Base-by-base conservation (phyloP, 2,797 vertebrate genomes). In the Myotis planiceps region DNA sequence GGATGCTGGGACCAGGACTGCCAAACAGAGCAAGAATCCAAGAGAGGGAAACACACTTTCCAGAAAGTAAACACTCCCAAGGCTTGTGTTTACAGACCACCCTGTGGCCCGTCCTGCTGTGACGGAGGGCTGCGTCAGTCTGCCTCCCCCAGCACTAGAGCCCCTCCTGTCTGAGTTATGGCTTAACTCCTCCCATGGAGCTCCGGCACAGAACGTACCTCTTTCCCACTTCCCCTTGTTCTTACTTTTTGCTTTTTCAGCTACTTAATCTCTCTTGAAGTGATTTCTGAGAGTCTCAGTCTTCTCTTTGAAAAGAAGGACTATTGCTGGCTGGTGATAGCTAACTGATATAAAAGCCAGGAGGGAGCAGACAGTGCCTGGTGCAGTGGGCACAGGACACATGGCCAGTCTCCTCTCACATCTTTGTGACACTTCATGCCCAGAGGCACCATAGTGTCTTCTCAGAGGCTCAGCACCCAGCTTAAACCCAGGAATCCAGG, bases 31-130 rank as follows among this genome's bases (percentile, higher is more conserved):
- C 9, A 37, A 74, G 66, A 81, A 39, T 37, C 19, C n/a, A 3
- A 3, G 25, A 90, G 53, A 83, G 55, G 34, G 29, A 95, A 84
- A 79, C n/a, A 16, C 1, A 34, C 25, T 94, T 87, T 71, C 21
- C 45, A 71, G 66, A 84, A 87, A 76, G 55, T 90, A 88, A 95
- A 91, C 88, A 60, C 39, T 81, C 12, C 9, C 2, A 7, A 39
- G 47, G 32, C 49, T 14, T 76, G 39, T 95, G 88, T 96, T 96
- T 89, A 60, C n/a, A 79, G 71, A 80, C 45, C 42, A 42, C 34
- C 42, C 74, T 5, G 29, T 12, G 34, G 34, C 25, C 71, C 12
- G 5, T 58, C 32, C 39, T 45, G 27, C 34, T 58, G 9, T 74
- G 84, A 92, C 6, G 9, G 0, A 74, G 42, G 51, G 45, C 49